Base-by-base conservation (phyloP, 2,888 invertebrate species). In the Acanthoscelides obtectus region DNA sequence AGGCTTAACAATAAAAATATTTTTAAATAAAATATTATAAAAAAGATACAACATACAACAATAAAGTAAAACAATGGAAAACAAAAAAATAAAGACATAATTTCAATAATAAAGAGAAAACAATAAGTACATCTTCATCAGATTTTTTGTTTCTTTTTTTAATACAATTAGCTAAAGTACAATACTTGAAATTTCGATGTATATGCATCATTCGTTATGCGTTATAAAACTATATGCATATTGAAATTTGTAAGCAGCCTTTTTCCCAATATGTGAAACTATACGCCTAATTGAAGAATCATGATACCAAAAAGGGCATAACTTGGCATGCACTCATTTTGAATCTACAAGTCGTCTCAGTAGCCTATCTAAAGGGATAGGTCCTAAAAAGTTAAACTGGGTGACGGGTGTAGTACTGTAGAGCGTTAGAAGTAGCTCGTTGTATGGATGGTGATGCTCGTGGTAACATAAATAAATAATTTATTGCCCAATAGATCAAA, bases 21-120 rank as follows among this genome's bases (percentile, higher is more conserved):
- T 45, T 45, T 45, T 45, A 3, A 79, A 77, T 79, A 78, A 77
- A 79, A 79, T 80, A 80, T 79, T 80, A 78, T 80, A 80, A 79
- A 79, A 77, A 77, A 77, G 76, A 76, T 75, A 78, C 77, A 79
- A 79, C 77, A 77, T 77, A 72, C 20, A 65, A 73, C 45, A 45
- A 45, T 45, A 45, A 45, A 25, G 17, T 6, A 12, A 45, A 69
- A 71, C 65, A 65, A 72, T 64, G 72, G 69, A 72, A 72, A 74
- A 71, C 73, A 72, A 76, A 70, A 72, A 74, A 72, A 76, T 76
- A 74, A 71, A 71, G 68, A 67, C 72, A 70, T 70, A 72, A 67
- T 69, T 71, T 71, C 68, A 68, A 64, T 72, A 69, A 72, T 70
- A 70, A 74, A 25, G 68, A 69, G 71, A 71, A 68, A 72, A 69